phyloP scores from a whole-genome alignment of 2,797 vertebrate genomes.

The Myoxocephalus aenaeus region DNA sequence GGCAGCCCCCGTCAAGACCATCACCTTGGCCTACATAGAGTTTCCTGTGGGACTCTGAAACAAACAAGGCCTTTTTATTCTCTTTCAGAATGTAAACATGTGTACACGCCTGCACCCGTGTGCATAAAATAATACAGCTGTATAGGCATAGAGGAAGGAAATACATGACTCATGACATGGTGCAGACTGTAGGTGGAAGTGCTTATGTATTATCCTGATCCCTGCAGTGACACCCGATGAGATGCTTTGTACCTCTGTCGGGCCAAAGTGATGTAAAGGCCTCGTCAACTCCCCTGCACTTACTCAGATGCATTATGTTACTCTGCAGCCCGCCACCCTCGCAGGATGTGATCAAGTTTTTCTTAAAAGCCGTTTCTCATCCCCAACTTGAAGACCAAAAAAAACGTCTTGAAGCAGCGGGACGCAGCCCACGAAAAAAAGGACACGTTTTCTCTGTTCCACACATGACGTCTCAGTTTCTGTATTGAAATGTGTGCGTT shows the following conservation, averaged over 20 bases:
- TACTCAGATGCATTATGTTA: conserved; percentile 4
- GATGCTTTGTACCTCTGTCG: neutral
- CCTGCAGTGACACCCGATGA: conserved; percentile 16
- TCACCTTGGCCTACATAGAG: conserved; percentile 29
- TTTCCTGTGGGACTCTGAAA: conserved; percentile 34
- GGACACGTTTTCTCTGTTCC: neutral
- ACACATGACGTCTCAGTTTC: neutral
- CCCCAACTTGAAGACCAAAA: conserved; percentile 17
- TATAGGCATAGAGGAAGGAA: conserved; percentile 29
- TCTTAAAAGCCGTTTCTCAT: conserved; percentile 9
- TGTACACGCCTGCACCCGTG: neutral
- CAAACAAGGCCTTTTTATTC: conserved; percentile 35
- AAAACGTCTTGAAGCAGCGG: neutral
- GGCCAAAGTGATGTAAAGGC: neutral
- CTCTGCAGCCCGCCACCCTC: conserved; percentile 15
- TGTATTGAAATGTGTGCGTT: neutral
- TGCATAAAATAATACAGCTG: conserved; percentile 19
- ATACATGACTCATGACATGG: neutral
- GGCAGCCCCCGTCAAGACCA: neutral
- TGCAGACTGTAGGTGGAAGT: conserved; percentile 16
- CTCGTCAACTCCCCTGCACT: neutral
- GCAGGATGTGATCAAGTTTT: conserved; percentile 29
- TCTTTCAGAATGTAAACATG: conserved; percentile 21
- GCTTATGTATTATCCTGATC: neutral
- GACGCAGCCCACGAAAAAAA: neutral